Conservation (phyloP, 2,113 vertebrate species). For the Pan troglodytes region DNA sequence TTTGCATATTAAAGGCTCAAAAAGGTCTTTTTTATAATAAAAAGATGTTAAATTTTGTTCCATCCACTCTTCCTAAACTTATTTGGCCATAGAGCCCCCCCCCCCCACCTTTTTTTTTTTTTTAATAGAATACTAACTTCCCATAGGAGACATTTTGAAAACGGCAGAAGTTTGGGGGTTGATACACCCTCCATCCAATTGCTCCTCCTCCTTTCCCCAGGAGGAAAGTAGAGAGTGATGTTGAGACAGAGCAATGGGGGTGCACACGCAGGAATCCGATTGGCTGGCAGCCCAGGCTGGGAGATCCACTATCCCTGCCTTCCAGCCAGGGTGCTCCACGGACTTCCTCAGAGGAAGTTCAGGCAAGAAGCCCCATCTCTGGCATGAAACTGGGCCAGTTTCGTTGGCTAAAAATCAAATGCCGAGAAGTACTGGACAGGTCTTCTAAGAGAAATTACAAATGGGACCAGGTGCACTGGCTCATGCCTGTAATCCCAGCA, state of each 20-base stretch:
- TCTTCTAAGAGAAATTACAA: too few relatives aligned
- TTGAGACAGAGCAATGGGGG: neutral
- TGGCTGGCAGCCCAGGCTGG: neutral
- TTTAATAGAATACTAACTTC: neutral
- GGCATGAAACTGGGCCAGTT: neutral
- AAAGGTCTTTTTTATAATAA: neutral
- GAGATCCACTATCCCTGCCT: fast-evolving
- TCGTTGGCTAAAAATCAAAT: neutral
- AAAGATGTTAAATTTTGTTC: too few relatives aligned
- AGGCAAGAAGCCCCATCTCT: neutral
- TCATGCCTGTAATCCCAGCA: neutral
- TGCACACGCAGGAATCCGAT: neutral
- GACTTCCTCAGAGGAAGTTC: neutral
- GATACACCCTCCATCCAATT: too few relatives aligned
- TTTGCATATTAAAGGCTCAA: neutral
- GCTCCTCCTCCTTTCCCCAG: neutral
- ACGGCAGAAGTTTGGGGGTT: too few relatives aligned
- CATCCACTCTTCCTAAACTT: neutral
- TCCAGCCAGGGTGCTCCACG: neutral
- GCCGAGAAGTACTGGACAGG: neutral
- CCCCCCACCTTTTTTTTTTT: neutral
- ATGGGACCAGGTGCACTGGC: too few relatives aligned
- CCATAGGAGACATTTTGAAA: neutral
- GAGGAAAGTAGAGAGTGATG: neutral
- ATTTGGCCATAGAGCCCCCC: too few relatives aligned